These are phyloP conservation scores for Macaca nemestrina DNA, from an alignment of 2,113 vertebrate species.

Conservation along the genomic window DNA sequence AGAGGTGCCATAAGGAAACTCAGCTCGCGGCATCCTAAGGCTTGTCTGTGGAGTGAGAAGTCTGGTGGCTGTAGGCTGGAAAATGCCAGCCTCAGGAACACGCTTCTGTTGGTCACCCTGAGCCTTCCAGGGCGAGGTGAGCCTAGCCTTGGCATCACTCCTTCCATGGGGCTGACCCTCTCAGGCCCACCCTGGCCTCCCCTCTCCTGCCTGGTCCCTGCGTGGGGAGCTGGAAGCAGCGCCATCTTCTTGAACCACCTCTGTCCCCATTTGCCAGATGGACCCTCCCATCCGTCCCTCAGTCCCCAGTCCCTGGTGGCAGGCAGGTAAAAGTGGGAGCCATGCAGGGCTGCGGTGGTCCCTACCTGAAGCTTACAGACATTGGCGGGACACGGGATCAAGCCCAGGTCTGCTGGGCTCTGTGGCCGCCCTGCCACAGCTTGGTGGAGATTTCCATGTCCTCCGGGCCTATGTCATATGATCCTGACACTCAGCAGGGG, in stretches of 20 bases:
- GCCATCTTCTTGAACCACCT: no score
- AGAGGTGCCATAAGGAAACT: no score
- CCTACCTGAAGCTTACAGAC: accelerated
- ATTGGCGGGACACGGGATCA: accelerated
- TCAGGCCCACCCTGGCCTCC: not conserved
- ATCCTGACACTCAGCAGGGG: not conserved
- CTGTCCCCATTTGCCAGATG: not conserved
- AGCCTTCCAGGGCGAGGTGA: not conserved
- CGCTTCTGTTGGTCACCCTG: accelerated
- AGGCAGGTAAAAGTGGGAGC: not conserved
- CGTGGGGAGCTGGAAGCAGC: not conserved
- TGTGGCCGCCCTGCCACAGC: not conserved
- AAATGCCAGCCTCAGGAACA: no score
- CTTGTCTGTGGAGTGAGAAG: not conserved
- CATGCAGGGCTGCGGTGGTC: not conserved
- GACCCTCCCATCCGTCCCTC: not conserved
- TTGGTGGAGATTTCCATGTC: not conserved
- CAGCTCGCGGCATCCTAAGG: not conserved
- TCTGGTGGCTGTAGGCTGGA: not conserved
- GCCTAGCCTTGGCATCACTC: no score
- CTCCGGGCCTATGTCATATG: not conserved
- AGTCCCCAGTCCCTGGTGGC: accelerated
- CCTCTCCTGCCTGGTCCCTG: not conserved
- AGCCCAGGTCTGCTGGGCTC: not conserved
- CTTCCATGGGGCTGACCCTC: not conserved